Evolutionary conservation across 2,797 vertebrate species (phyloP).

Genomic region (Hybognathus amarus): DNA sequence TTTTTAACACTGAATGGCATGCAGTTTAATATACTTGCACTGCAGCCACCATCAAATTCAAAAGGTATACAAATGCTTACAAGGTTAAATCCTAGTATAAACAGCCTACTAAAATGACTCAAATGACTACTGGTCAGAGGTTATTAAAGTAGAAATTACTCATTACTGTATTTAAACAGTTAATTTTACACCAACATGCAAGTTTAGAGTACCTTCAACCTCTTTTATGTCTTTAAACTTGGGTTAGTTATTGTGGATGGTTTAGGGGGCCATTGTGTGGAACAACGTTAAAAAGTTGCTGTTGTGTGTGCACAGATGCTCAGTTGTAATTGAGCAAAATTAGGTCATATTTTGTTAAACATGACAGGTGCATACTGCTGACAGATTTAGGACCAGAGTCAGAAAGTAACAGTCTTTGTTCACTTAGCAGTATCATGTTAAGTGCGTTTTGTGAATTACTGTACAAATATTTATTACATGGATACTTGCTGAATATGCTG

Average conservation of each 20-base stretch:
- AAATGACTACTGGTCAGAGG: constrained; percentile 32
- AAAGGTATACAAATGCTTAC: not conserved
- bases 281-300: constrained; percentile 24
- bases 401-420: constrained; percentile 21
- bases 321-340: constrained; percentile 35
- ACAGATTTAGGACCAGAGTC: constrained; percentile 18
- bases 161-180: constrained; percentile 17
- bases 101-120: constrained; percentile 8
- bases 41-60: constrained; percentile 3
- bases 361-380: constrained; percentile 19
- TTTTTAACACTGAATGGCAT: constrained; percentile 35
- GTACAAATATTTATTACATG: constrained; percentile 64
- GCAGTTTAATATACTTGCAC: not conserved
- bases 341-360: constrained; percentile 21
- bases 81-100: not conserved
- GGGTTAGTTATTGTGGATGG: constrained; percentile 17
- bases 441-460: constrained; percentile 59
- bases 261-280: not conserved
- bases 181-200: constrained; percentile 1
- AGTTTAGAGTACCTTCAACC: not conserved
- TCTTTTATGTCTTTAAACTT: constrained; percentile 6
- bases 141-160: constrained; percentile 1
- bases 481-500: constrained; percentile 44
- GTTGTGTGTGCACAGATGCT: constrained; percentile 33
- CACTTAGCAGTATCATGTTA: constrained; percentile 48